Percentiles rank a stretch among this genome's conserved stretches.
Evolutionary conservation across 2,888 invertebrate genomes (phyloP).

Genomic region (Platycnemis pennipes): DNA sequence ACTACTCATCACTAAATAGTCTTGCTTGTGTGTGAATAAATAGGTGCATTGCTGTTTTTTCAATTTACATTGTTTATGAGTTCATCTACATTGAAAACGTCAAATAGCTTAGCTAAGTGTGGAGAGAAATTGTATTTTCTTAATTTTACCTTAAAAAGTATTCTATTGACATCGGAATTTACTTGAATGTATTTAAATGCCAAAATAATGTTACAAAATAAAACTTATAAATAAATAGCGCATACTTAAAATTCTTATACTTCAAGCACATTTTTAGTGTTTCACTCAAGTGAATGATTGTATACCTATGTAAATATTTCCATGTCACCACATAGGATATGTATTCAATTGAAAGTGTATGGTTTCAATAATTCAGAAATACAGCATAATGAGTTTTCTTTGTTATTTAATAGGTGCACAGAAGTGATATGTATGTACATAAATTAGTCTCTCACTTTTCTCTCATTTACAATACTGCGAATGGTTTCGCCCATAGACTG

Average conservation of each 20-base stretch:
- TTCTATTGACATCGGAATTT: not conserved
- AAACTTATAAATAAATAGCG: constrained; percentile 8
- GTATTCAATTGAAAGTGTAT: constrained; percentile 25
- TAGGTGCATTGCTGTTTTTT: not conserved
- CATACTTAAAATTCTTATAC: constrained; percentile 14
- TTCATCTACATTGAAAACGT: not conserved
- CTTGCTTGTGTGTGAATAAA: not conserved
- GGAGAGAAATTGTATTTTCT: constrained; percentile 23
- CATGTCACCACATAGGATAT: constrained; percentile 37
- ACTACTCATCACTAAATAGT: not conserved
- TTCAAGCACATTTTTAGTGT: constrained; percentile 50
- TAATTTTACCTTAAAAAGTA: constrained; percentile 16
- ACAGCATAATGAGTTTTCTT: not conserved
- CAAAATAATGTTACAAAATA: constrained; percentile 23
- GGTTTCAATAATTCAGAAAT: not conserved
- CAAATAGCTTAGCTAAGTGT: constrained; percentile 39
- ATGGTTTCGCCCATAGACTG: not conserved
- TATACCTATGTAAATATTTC: constrained; percentile 16
- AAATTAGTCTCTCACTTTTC: not conserved
- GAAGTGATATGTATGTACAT: not conserved
- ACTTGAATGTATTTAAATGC: not conserved
- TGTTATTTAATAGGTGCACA: not conserved
- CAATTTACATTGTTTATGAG: not conserved
- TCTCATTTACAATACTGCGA: not conserved
- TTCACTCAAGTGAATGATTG: not conserved